Evolutionary conservation across 2,797 vertebrate genomes (phyloP).

Genomic region (Poeciliopsis presidionis): DNA sequence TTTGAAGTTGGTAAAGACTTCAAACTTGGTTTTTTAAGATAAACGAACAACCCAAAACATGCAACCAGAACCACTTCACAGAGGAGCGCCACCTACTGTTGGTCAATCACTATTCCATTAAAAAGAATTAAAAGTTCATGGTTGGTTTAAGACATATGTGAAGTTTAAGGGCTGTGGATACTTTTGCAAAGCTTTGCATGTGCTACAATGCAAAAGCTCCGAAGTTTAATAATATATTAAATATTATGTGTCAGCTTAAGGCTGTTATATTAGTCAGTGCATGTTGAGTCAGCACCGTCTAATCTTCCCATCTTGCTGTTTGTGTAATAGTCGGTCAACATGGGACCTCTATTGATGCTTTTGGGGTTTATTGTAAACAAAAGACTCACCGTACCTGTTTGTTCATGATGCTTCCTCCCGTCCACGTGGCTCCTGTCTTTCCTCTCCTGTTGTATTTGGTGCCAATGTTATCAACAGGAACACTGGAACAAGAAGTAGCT

Average conservation of each 20-base stretch:
- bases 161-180: background rate
- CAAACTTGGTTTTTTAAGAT: background rate
- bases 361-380: slow-evolving; percentile 55
- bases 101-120: background rate
- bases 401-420: slow-evolving; percentile 45
- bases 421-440: slow-evolving; percentile 15
- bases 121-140: background rate
- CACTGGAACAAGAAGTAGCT: slow-evolving; percentile 30
- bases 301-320: background rate
- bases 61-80: background rate
- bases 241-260: too few species aligned
- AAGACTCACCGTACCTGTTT: slow-evolving; percentile 23
- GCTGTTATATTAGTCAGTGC: background rate
- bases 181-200: background rate
- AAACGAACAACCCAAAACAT: background rate
- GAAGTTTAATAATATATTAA: background rate
- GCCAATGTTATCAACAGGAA: slow-evolving; percentile 54
- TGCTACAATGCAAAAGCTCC: background rate
- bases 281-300: background rate
- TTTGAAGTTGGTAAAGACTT: background rate
- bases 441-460: background rate
- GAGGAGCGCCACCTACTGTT: background rate
- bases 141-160: background rate
- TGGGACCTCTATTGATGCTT: slow-evolving; percentile 27
- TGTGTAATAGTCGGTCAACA: background rate